Evolutionary conservation across 1,140 invertebrate species (phyloP).

Genomic region (Aradophagus sp.): DNA sequence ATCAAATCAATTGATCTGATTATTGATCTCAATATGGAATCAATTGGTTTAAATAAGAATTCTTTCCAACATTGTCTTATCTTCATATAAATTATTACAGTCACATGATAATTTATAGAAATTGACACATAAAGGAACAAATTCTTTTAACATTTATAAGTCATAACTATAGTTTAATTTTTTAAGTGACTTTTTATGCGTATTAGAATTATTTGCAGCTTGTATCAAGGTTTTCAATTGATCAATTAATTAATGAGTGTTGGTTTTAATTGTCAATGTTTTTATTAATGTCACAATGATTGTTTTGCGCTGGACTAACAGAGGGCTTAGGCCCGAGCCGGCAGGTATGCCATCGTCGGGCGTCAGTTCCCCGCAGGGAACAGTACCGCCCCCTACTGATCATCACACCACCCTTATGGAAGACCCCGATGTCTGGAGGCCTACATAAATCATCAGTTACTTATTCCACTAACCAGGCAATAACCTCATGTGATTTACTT

Average conservation of each 20-base stretch:
- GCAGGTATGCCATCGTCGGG: constrained; percentile 84
- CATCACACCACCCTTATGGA: constrained; percentile 88
- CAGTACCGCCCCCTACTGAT: constrained; percentile 79
- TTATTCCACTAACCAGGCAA: constrained; percentile 74
- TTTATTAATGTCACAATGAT: constrained; percentile 8
- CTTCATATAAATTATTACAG: neutral
- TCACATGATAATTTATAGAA: no score
- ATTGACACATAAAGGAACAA: no score
- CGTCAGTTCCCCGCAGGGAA: constrained; percentile 78
- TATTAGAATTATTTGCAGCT: no score
- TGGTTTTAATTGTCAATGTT: no score
- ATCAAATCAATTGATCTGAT: neutral
- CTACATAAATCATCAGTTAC: constrained; percentile 82
- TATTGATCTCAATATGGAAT: no score
- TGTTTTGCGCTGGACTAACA: constrained; percentile 70
- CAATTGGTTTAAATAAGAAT: no score
- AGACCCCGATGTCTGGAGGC: constrained; percentile 91
- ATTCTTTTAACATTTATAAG: no score
- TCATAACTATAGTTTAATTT: neutral
- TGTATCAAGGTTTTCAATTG: no score
- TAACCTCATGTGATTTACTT: constrained; percentile 65
- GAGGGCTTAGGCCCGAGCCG: constrained; percentile 88
- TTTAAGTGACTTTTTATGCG: constrained; percentile 3
- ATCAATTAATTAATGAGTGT: no score
- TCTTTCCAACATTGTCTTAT: neutral